Conservation (phyloP, 2,888 invertebrate genomes). For the Lasioglossum vierecki region DNA sequence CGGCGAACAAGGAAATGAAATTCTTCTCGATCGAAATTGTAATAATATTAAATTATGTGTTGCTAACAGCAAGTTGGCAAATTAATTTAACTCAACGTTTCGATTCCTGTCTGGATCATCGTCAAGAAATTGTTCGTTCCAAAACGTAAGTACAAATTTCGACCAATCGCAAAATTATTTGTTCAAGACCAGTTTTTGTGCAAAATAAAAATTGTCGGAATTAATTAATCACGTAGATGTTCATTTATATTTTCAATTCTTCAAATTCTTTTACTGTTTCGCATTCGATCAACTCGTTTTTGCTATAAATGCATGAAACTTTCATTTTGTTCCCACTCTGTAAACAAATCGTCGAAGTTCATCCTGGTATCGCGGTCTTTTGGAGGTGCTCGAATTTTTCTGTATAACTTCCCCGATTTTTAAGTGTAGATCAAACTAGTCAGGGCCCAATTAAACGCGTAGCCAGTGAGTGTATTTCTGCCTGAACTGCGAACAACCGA, state of each 20-base stretch:
- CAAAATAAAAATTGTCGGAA: neutral
- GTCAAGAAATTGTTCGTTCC: neutral
- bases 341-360: neutral
- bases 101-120: no score
- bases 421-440: no score
- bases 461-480: neutral
- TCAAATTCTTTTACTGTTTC: no score
- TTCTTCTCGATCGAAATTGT: neutral
- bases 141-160: neutral
- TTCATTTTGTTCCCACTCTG: neutral
- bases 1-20: neutral
- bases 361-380: neutral
- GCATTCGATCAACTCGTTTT: no score
- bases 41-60: no score
- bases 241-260: neutral
- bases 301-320: neutral
- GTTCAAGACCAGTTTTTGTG: neutral
- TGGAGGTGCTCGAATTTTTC: neutral
- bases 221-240: no score
- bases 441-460: neutral
- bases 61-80: no score
- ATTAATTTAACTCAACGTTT: no score
- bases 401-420: neutral
- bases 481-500: constrained; percentile 1
- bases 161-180: neutral